These are phyloP conservation scores for Eutolmus rufibarbis DNA, from an alignment of 2,888 invertebrate species.

Conservation along the genomic window DNA sequence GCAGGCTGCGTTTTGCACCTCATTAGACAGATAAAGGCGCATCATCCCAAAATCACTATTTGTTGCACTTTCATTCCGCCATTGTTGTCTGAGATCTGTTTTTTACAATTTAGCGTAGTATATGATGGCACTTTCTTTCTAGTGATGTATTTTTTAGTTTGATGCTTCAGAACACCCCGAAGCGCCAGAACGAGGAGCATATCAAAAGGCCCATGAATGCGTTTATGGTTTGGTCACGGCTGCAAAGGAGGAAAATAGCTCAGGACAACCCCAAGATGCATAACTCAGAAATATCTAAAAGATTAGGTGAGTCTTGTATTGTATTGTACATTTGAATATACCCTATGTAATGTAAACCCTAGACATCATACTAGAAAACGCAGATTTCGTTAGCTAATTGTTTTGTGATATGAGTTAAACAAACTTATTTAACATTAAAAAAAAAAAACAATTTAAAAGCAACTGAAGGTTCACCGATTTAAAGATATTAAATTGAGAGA, in stretches of 20 bases:
- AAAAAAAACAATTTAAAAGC: too few species aligned
- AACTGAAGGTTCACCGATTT: too few species aligned
- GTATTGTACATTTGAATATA: too few species aligned
- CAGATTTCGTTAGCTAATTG: too few species aligned
- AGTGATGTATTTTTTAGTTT: conserved; percentile 63
- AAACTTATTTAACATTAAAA: too few species aligned
- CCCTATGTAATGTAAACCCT: too few species aligned
- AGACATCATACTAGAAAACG: too few species aligned
- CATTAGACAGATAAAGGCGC: background rate
- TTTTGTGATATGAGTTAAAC: too few species aligned
- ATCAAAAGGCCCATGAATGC: conserved; percentile 98
- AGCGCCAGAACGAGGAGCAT: conserved; percentile 77
- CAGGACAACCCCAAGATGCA: conserved; percentile 99
- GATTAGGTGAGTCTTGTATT: conserved; percentile 76
- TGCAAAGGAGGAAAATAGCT: conserved; percentile 92
- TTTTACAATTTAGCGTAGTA: background rate
- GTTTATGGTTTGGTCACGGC: conserved; percentile 97
- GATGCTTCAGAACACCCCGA: conserved; percentile 63
- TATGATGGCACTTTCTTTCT: conserved; percentile 44
- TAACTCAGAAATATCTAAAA: conserved; percentile 94
- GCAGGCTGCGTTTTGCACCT: background rate
- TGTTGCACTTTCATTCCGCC: background rate
- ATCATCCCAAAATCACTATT: background rate
- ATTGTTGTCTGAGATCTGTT: background rate
- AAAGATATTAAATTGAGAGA: too few species aligned